Percentiles rank a stretch among this genome's conserved stretches.
These are phyloP conservation scores for Drosophila acutilabella DNA, from an alignment of 2,888 invertebrate species.

Conservation along the genomic window DNA sequence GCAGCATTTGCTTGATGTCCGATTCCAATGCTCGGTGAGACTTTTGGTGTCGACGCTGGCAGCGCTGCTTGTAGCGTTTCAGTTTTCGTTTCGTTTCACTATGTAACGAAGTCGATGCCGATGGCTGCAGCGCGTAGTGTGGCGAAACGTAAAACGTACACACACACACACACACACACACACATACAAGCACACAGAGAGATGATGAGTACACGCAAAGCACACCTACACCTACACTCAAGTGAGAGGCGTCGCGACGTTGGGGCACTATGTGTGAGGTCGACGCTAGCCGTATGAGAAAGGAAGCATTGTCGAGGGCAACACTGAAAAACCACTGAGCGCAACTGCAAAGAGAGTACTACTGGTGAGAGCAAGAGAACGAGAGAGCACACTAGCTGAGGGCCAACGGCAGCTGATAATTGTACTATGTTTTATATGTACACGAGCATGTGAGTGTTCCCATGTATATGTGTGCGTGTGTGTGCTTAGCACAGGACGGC, in stretches of 20 bases:
- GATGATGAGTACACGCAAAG: constrained; percentile 13
- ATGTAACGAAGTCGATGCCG: constrained; percentile 45
- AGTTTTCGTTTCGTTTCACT: constrained; percentile 68
- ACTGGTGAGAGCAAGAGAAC: constrained; percentile 20
- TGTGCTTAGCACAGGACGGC: constrained; percentile 11
- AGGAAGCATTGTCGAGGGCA: constrained; percentile 62
- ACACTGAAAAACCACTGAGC: constrained; percentile 69
- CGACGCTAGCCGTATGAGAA: constrained; percentile 61
- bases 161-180: constrained; percentile 28
- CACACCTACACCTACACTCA: constrained; percentile 60
- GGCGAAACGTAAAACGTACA: constrained; percentile 55
- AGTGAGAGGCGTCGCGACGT: constrained; percentile 44
- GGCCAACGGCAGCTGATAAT: constrained; percentile 76
- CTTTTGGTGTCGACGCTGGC: constrained; percentile 60
- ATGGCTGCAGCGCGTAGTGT: constrained; percentile 37
- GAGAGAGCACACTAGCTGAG: constrained; percentile 44
- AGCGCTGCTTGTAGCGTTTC: constrained; percentile 71
- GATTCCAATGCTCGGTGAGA: constrained; percentile 49
- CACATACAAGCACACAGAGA: constrained; percentile 20
- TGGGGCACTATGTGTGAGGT: constrained; percentile 69
- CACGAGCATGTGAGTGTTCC: constrained; percentile 31
- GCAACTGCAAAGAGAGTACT: constrained; percentile 62
- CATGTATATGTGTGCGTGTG: constrained; percentile 11
- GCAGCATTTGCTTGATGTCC: constrained; percentile 35
- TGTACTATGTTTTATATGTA: constrained; percentile 32